A percentile compares a stretch with the other conserved stretches of the same genome.
These are phyloP conservation scores for Prietella phreatophila DNA, from an alignment of 2,113 vertebrate genomes.

Conservation along the genomic window DNA sequence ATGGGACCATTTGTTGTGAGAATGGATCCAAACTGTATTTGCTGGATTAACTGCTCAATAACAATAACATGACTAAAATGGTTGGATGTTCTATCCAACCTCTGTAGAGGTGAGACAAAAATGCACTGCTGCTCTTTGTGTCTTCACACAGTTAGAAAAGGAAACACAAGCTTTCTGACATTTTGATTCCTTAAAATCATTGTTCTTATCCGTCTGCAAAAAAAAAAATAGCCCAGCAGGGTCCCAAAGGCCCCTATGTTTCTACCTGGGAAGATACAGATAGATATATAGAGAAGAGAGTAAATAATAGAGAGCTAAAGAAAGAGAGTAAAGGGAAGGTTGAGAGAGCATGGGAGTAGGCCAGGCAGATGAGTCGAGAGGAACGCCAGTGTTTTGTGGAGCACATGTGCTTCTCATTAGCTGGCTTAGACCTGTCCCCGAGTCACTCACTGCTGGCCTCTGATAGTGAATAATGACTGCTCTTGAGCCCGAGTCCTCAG, in stretches of 20 bases:
- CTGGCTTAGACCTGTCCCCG: constrained; percentile 62
- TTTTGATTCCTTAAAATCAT: neutral
- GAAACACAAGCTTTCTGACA: neutral
- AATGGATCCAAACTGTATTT: constrained; percentile 12
- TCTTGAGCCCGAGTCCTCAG: constrained; percentile 12
- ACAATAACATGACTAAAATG: neutral
- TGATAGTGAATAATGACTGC: constrained; percentile 46
- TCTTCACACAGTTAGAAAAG: neutral
- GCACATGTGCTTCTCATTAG: constrained; percentile 69
- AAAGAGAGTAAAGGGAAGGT: constrained; percentile 32
- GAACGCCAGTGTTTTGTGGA: constrained; percentile 55
- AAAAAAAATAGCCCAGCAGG: neutral
- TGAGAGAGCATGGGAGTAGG: constrained; percentile 38
- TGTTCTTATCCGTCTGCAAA: constrained; percentile 4
- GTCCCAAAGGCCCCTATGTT: neutral
- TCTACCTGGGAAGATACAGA: constrained; percentile 11
- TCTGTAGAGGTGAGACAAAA: neutral
- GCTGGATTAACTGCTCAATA: neutral
- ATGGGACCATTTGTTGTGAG: constrained; percentile 17
- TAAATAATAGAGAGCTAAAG: constrained; percentile 17
- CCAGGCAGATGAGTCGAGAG: constrained; percentile 63
- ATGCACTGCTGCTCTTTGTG: constrained; percentile 33
- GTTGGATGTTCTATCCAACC: neutral
- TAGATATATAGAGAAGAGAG: constrained; percentile 1
- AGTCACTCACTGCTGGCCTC: constrained; percentile 47